phyloP scores from a whole-genome alignment of 92 coral and sea anemone species.

The Porites cylindrica region DNA sequence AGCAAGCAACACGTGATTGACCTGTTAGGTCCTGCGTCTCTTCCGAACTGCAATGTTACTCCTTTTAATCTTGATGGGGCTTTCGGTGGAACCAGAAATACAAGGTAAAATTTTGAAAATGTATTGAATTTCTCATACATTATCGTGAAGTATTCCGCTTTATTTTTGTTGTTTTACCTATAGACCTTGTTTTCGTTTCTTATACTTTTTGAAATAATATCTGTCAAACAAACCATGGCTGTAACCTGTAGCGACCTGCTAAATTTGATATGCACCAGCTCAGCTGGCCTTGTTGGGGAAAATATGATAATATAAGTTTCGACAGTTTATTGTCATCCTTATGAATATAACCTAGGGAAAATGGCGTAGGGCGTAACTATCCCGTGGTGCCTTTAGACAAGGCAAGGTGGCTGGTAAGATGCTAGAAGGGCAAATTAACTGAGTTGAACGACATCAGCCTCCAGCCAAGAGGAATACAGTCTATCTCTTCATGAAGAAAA shows the following conservation, averaged over 20 bases:
- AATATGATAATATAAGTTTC: too few relatives aligned
- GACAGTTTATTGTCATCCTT: too few relatives aligned
- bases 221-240: not conserved
- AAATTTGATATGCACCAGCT: not conserved
- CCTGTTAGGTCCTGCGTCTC: not conserved
- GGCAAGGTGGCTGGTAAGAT: too few relatives aligned
- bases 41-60: slow-evolving; percentile 22
- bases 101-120: slow-evolving; percentile 14
- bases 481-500: too few relatives aligned
- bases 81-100: slow-evolving; percentile 9
- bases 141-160: not conserved
- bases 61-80: slow-evolving; percentile 18
- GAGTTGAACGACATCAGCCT: too few relatives aligned
- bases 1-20: slow-evolving; percentile 10
- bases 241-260: slow-evolving; percentile 33
- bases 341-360: too few relatives aligned
- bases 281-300: not conserved
- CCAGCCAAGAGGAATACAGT: too few relatives aligned
- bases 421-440: too few relatives aligned
- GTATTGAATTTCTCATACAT: too few relatives aligned
- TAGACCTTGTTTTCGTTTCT: not conserved
- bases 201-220: not conserved
- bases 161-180: not conserved
- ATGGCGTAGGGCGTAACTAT: too few relatives aligned
- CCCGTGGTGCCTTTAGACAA: too few relatives aligned